Evolutionary conservation across 2,888 invertebrate genomes (phyloP).

Genomic region (Apamea monoglypha): DNA sequence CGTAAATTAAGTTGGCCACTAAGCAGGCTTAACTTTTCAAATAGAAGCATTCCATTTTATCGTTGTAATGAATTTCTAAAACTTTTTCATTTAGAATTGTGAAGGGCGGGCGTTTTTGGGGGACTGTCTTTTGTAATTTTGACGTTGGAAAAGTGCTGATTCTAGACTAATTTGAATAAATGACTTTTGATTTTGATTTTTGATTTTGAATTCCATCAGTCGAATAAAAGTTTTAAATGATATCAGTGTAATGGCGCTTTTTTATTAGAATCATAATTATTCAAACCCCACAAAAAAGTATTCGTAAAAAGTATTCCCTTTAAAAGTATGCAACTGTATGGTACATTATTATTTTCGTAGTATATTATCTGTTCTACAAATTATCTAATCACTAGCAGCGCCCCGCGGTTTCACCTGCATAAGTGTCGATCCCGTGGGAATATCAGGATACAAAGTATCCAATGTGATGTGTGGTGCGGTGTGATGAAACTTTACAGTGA

Average conservation of each 20-base stretch:
- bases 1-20: background rate
- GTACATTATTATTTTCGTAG: background rate
- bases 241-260: background rate
- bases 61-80: constrained; percentile 27
- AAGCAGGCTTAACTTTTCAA: constrained; percentile 27
- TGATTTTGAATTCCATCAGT: constrained; percentile 12
- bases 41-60: constrained; percentile 18
- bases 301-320: too few relatives aligned
- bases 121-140: too few relatives aligned
- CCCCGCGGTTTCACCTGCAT: too few relatives aligned
- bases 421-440: too few relatives aligned
- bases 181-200: constrained; percentile 26
- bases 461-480: too few relatives aligned
- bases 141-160: too few relatives aligned
- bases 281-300: background rate
- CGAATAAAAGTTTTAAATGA: constrained; percentile 20
- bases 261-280: background rate
- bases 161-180: too few relatives aligned
- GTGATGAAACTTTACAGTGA: too few relatives aligned
- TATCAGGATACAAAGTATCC: too few relatives aligned
- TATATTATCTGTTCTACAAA: background rate
- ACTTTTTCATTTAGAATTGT: constrained; percentile 32
- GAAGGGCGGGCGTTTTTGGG: too few relatives aligned
- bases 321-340: background rate
- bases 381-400: too few relatives aligned